Conservation (phyloP, 92 coral and sea anemone genomes). For the Siderastrea siderea region DNA sequence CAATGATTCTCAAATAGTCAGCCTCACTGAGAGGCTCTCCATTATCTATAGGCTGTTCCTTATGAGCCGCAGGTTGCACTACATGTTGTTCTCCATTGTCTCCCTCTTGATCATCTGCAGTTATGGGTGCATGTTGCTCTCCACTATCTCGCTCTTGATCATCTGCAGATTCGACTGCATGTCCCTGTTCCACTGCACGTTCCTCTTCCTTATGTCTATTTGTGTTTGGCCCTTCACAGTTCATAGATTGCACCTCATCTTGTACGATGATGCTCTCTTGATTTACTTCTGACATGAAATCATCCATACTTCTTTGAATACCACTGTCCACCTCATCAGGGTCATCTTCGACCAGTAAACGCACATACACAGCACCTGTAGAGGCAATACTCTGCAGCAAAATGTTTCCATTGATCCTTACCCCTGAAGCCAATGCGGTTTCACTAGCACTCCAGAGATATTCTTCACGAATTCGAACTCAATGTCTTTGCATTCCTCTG, state of each 20-base stretch:
- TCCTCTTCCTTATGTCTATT: no score
- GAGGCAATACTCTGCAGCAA: slow-evolving; percentile 47
- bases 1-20: not conserved
- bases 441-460: slow-evolving; percentile 28
- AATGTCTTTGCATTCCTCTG: slow-evolving; percentile 57
- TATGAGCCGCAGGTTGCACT: no score
- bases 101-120: no score
- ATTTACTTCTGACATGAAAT: no score
- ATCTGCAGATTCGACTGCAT: no score
- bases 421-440: slow-evolving; percentile 59
- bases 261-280: not conserved
- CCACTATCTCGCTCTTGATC: no score
- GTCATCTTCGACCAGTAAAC: slow-evolving; percentile 37
- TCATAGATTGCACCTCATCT: not conserved
- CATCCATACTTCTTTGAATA: no score
- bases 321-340: slow-evolving; percentile 15
- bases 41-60: no score
- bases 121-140: no score
- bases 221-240: not conserved
- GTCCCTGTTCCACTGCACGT: no score
- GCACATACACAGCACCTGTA: slow-evolving; percentile 45
- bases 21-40: no score
- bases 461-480: slow-evolving; percentile 65
- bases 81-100: no score
- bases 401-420: slow-evolving; percentile 44